Base-by-base conservation (phyloP, 2,113 vertebrate species). In the Tragelaphus scriptus region DNA sequence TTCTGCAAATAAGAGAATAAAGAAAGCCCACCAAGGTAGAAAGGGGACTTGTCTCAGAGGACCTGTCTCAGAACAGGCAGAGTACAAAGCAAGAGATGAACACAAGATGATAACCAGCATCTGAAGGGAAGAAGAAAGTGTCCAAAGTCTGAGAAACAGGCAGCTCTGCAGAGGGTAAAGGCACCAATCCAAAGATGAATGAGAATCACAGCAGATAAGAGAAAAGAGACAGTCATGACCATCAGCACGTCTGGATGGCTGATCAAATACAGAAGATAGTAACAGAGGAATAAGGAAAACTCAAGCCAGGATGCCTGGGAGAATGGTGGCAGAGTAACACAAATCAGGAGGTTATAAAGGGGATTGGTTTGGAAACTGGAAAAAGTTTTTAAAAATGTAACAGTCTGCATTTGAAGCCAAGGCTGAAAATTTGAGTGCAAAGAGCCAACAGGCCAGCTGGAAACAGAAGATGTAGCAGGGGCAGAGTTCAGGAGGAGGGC, bases 351-450 rank as follows among this genome's bases (percentile, higher is more conserved):
- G 28, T 28, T 68, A 30, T 32, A 51, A 88, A 85, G 19, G 14
- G 15, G 10, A 1, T n/a, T 58, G 15, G 61, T 95, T 68, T 63
- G 40, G 63, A 40, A 93, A 95, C 32, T 40, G 85, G 47, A 86
- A 86, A 89, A 90, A 10, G 3, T 85, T 61, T 88, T 47, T 32
- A 30, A 44, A 85, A 82, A 56, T 21, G 8, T 14, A 77, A 44
- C 15, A 25, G 63, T 77, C 75, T 92, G 56, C 32, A 88, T 59
- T 77, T 90, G 85, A 94, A 97, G 87, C 81, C 63, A 86, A 94
- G 47, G 44, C 68, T 95, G 40, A n/a, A 63, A 92, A 58, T 88
- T 1, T 63, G 32, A 90, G 63, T 58, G 13, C 58, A 63, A 82
- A 96, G 4, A 88, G 75, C 56, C 75, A 90, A 61, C 56, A 88